These are phyloP conservation scores for Heteromyza rotundicornis DNA, from an alignment of 2,888 invertebrate species.

Conservation along the genomic window DNA sequence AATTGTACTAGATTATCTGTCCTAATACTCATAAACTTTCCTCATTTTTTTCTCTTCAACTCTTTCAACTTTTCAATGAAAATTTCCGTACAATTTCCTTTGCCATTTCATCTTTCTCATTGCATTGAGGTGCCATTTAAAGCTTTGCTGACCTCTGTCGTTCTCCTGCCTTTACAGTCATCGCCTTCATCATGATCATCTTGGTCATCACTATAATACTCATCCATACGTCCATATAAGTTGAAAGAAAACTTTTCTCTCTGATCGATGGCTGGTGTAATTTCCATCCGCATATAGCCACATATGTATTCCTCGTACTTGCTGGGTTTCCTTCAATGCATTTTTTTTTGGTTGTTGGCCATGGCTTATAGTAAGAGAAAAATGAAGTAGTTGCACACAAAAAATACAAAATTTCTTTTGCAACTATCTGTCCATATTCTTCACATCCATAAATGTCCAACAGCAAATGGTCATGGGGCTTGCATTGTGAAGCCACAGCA, in stretches of 20 bases:
- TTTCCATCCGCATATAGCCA: neutral
- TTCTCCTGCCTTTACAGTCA: neutral
- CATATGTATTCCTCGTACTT: neutral
- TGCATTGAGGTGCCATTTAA: neutral
- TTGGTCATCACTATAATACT: neutral
- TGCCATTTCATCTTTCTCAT: neutral
- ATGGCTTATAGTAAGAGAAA: neutral
- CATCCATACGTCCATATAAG: neutral
- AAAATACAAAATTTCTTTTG: no score
- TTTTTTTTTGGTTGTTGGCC: neutral
- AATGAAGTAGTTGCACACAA: neutral
- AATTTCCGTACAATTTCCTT: neutral
- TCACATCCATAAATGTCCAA: conserved; percentile 22
- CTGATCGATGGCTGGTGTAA: neutral
- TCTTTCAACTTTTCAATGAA: neutral
- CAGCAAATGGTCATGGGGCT: no score
- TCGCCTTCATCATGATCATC: neutral
- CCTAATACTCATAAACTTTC: no score
- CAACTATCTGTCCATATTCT: conserved; percentile 3
- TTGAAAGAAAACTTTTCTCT: neutral
- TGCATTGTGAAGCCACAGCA: neutral
- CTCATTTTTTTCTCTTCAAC: neutral
- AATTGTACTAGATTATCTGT: no score
- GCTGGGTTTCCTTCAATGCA: no score
- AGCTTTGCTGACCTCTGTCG: neutral